These are phyloP conservation scores for Malthinus seriepunctatus DNA, from an alignment of 2,888 invertebrate genomes.

Conservation along the genomic window DNA sequence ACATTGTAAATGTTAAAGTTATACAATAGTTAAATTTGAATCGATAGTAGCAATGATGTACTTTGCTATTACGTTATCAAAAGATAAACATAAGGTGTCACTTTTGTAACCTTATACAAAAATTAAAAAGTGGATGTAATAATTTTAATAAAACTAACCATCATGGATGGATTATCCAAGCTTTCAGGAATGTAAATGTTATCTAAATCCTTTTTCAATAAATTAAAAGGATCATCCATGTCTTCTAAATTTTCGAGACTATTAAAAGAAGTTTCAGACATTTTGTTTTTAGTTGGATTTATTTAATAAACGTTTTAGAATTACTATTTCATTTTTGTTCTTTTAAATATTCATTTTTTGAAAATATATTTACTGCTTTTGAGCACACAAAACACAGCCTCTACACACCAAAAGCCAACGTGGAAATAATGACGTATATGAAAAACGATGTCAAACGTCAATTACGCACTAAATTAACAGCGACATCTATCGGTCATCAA, in stretches of 20 bases:
- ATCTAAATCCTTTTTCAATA: neutral
- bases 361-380: slow-evolving; percentile 7
- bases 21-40: neutral
- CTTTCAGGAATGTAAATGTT: neutral
- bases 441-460: neutral
- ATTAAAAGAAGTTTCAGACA: neutral
- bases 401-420: slow-evolving; percentile 58
- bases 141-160: neutral
- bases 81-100: neutral
- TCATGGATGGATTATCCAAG: neutral
- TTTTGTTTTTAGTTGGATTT: neutral
- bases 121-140: neutral
- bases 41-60: no score
- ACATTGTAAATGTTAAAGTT: slow-evolving; percentile 8
- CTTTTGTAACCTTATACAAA: neutral
- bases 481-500: no score
- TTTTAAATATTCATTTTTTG: slow-evolving; percentile 3
- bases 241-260: neutral
- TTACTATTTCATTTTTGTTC: neutral
- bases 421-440: slow-evolving; percentile 68
- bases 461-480: no score
- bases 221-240: slow-evolving; percentile 3
- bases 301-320: neutral
- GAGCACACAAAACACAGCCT: neutral
- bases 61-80: neutral